Evolutionary conservation across 2,113 vertebrate genomes (phyloP), one percentile per base, ranked within the genome.

Genomic region (Chamaetylas fuelleborni): DNA sequence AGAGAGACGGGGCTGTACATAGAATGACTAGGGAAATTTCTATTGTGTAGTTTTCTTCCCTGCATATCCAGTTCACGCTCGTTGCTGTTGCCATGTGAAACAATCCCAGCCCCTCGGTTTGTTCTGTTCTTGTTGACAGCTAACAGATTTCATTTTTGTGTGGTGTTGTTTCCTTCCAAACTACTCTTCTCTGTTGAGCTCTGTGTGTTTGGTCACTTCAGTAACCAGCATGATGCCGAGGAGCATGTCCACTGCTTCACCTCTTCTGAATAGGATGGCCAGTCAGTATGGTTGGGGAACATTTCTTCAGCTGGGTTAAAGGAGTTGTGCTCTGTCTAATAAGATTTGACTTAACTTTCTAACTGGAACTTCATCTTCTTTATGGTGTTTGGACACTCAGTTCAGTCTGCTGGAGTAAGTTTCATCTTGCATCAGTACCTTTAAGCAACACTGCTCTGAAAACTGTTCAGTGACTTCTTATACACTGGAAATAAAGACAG

Each of bases 401-500:
- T 69, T 91, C 89, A 5, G 0, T 80, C 91, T 83, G 28, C 81
- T 91, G 91, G 81, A 95, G n/a, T 54, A 57, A 83, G 60, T 91
- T 94, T 74, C 67, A 22, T 71, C 90, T 94, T 45, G 50, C 19
- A 0, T 78, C 73, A 54, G 25, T 89, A 95, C 83, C 79, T 80
- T 81, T 83, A 95, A 86, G 78, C 6, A 6, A 66, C 84, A 28
- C 77, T 83, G 57, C 94, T 94, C 64, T 82, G 82, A 78, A 82
- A 94, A 92, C 81, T 80, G 76, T 91, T 92, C 42, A 19, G 71
- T 84, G 88, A 92, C 88, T 88, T 91, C 19, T 74, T 64, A 77
- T 90, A 92, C 92, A 71, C 92, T 95, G 96, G 94, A 96, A 72
- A 95, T 90, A 65, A 89, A 84, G 85, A 91, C 91, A 88, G 80